Base-by-base conservation (phyloP, 2,888 invertebrate species). In the Theretra japonica region DNA sequence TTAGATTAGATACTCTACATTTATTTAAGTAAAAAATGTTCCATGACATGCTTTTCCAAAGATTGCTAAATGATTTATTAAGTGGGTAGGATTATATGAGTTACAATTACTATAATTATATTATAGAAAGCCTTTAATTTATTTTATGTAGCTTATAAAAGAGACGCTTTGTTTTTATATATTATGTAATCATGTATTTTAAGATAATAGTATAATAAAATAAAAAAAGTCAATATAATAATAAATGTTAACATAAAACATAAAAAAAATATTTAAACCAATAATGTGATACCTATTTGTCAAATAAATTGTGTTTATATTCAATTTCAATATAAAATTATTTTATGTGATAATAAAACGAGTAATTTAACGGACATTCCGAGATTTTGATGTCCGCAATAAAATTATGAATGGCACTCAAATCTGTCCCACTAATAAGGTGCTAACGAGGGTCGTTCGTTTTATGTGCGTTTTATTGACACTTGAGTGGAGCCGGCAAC, bases 381-480 rank as follows among this genome's bases (percentile, higher is more conserved):
- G 79, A 82, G 82, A 85, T 83, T 48, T 85, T 89, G 85, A 88
- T 87, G 86, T 77, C 83, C 82, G 84, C 83, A 84, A 88, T 91
- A 88, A 89, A 89, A 86, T 88, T 88, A 88, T 86, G 81, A 88
- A 88, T 88, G 87, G 83, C 86, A 88, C 86, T 90, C 85, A 88
- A 91, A 90, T 91, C 86, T 88, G 91, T 90, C 86, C 83, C 85
- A 87, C 88, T 91, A 91, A 93, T 90, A 90, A 90, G 88, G 90
- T 90, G 90, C 86, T 91, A 92, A 93, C 90, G 90, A 91, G 91
- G 90, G 92, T 90, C 90, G 88, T 89, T 88, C 86, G 80, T 90
- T 93, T 93, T 91, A 92, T 90, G 91, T 89, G 86, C 83, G 83
- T 91, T 93, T 93, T 92, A 93, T 92, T 91, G 90, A 89, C 90